These are phyloP conservation scores for Panopea generosa DNA, from an alignment of 2,888 invertebrate species.

Conservation along the genomic window DNA sequence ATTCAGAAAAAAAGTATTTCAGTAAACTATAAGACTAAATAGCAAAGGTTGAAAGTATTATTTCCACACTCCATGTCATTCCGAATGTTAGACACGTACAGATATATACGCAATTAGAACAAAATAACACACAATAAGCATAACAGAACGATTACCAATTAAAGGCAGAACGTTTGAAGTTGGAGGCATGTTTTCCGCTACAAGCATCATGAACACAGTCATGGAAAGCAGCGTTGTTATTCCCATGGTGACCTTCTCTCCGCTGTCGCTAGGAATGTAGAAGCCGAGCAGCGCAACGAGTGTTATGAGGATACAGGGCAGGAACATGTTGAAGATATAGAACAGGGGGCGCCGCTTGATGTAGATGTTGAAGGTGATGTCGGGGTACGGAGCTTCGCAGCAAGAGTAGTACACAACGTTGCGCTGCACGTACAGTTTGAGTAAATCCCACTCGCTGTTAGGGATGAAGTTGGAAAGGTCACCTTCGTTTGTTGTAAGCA, in stretches of 20 bases:
- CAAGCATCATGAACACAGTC: slow-evolving; percentile 88
- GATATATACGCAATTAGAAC: too few relatives aligned
- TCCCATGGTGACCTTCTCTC: slow-evolving; percentile 86
- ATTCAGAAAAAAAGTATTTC: too few relatives aligned
- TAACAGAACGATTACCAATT: too few relatives aligned
- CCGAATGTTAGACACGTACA: too few relatives aligned
- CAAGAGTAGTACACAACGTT: slow-evolving; percentile 86
- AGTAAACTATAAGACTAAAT: too few relatives aligned
- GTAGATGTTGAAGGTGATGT: slow-evolving; percentile 86
- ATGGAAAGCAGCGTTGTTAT: slow-evolving; percentile 87
- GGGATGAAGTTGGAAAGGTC: slow-evolving; percentile 95
- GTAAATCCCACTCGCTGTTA: slow-evolving; percentile 95
- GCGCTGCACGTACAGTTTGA: slow-evolving; percentile 86
- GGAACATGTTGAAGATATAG: slow-evolving; percentile 87
- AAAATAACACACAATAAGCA: too few relatives aligned
- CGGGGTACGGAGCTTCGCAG: slow-evolving; percentile 86
- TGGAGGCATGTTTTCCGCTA: slow-evolving; percentile 88
- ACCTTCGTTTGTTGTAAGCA: slow-evolving; percentile 89
- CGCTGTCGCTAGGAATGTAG: slow-evolving; percentile 88
- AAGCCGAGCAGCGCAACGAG: slow-evolving; percentile 87
- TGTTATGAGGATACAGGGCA: slow-evolving; percentile 87
- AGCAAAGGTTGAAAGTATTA: too few relatives aligned
- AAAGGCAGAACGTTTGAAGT: slow-evolving; percentile 87
- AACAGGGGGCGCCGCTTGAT: slow-evolving; percentile 87
- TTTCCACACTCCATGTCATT: too few relatives aligned